Base-by-base conservation (phyloP, 2,797 vertebrate genomes). In the Aphelocoma californica region DNA sequence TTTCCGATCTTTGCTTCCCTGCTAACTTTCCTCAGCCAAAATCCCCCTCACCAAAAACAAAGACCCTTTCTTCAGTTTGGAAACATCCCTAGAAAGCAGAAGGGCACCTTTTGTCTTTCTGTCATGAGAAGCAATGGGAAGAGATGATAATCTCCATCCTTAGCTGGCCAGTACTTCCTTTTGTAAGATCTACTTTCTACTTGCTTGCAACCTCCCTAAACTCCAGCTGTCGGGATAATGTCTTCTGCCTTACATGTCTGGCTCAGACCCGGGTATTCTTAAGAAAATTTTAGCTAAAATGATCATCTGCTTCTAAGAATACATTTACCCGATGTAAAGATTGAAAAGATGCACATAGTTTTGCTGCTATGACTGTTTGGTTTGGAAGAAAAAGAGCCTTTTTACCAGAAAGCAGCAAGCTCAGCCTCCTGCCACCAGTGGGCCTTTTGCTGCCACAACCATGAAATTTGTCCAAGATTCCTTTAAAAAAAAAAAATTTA, bases 161-260 rank as follows among this genome's bases (percentile, higher is more conserved):
- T 69, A 51, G 44, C 61, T 69, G 51, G 57, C 81, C 9, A 1
- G 47, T 38, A 86, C 75, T 79, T 85, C 84, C 81, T 87, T 90
- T 80, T 65, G 10, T 69, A 82, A 93, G 31, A 86, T 88, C 87
- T 91, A 78, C 91, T 94, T 97, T 95, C 93, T 89, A 53, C 85
- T 88, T 86, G 91, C 72, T 93, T 83, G 28, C 47, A 91, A n/a
- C 26, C 36, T 87, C 57, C 64, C 45, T 67, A 71, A 26, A 54
- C 66, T 70, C 29, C 90, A 66, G 19, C 47, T 70, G 66, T n/a
- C 81, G 79, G 44, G 44, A 51, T 40, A 54, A 54, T 51, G 21
- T 69, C 78, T 80, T 88, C 75, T 82, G 21, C 69, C 18, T 81
- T 66, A 19, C 3, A 1, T 15, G 8, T 31, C 45, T 84, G 66